These are phyloP conservation scores for Rhinophrynus dorsalis DNA, from an alignment of 2,797 vertebrate genomes.

Conservation along the genomic window DNA sequence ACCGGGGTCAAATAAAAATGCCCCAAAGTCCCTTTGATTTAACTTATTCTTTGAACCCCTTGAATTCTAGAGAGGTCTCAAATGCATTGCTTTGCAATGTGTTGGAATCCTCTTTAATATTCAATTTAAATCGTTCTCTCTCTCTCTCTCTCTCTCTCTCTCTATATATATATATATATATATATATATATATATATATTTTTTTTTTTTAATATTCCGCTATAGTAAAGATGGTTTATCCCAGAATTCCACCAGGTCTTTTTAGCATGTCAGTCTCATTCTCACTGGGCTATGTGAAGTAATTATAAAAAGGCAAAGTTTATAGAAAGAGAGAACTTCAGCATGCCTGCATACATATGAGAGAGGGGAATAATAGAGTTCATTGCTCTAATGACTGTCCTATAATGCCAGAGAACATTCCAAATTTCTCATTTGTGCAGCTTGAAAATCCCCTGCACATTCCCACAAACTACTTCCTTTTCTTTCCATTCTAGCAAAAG, in stretches of 20 bases:
- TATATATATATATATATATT: neutral
- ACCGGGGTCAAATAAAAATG: no score
- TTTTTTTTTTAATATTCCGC: no score
- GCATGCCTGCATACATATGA: conserved; percentile 45
- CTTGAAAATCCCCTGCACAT: conserved; percentile 77
- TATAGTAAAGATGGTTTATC: no score
- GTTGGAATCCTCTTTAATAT: no score
- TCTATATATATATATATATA: neutral
- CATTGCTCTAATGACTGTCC: conserved; percentile 42
- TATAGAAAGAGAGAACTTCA: conserved; percentile 31
- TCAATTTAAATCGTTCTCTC: no score
- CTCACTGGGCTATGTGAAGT: conserved; percentile 26
- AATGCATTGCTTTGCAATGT: no score
- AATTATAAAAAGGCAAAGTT: conserved; percentile 28
- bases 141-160: neutral
- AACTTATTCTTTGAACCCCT: no score
- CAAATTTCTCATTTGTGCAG: conserved; percentile 82
- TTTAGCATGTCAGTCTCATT: no score
- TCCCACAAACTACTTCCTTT: conserved; percentile 84
- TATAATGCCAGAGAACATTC: conserved; percentile 73
- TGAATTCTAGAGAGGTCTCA: no score
- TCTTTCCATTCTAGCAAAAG: conserved; percentile 73
- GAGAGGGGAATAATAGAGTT: conserved; percentile 39
- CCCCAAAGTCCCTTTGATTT: no score
- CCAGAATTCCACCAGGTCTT: no score